Base-by-base conservation (phyloP, 2,113 vertebrate genomes). In the Lutjanus erythropterus region DNA sequence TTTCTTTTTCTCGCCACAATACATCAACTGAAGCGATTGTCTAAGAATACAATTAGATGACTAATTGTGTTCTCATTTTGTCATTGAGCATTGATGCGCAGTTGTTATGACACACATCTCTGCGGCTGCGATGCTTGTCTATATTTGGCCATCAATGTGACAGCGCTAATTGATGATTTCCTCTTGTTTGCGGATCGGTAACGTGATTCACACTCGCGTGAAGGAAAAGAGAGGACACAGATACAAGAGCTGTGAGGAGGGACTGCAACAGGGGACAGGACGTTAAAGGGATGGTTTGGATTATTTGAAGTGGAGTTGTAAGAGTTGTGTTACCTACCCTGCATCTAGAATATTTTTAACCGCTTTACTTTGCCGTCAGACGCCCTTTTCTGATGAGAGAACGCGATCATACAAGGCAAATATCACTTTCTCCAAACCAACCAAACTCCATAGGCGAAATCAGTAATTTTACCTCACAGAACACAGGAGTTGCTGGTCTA, bases 21-120 rank as follows among this genome's bases (percentile, higher is more conserved):
- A 21, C 72, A 71, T 37, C 55, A 3, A 1, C 62, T 5, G 21
- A 69, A 56, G 64, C 35, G 18, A 70, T 60, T 9, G 66, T 88
- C 74, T 68, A 75, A 77, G 81, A 80, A 78, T 6, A 73, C 75
- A 75, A 83, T 83, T 44, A 74, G 31, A 74, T 64, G 73, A 75
- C 86, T 86, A 78, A 87, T 81, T 82, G 67, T 67, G 25, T 59
- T 83, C 67, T 72, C 37, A 21, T 73, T 77, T 85, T 75, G 84
- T 74, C 72, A 44, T 11, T 68, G 77, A 87, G 78, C 62, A 2
- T 56, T 53, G 66, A 87, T 61, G 80, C 42, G 78, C 80, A 66
- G 70, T 78, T 88, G 70, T 90, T 86, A 31, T 88, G 88, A 89
- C 81, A 82, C 79, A 75, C 23, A 52, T 78, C 53, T 71, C 71